These are phyloP conservation scores for Nymphalis io DNA, from an alignment of 1,140 invertebrate species.

Conservation along the genomic window DNA sequence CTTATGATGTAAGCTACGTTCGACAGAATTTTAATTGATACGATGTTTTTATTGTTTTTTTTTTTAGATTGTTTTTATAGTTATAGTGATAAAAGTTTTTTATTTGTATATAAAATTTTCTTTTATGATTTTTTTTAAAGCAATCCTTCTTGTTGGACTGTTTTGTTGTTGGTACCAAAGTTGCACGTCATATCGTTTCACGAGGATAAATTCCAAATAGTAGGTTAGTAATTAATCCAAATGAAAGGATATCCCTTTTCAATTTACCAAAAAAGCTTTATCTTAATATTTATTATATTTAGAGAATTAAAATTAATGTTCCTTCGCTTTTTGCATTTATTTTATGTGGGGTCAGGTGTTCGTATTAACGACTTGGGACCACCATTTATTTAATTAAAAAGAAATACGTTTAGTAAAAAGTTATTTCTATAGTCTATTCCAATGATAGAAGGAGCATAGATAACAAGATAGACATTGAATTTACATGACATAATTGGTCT, in stretches of 20 bases:
- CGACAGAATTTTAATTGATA: too few relatives aligned
- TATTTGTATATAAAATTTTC: too few relatives aligned
- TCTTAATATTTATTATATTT: conserved; percentile 3
- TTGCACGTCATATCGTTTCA: conserved; percentile 9
- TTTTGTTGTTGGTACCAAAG: too few relatives aligned
- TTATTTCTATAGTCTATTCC: not conserved
- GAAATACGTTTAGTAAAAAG: not conserved
- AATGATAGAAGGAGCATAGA: too few relatives aligned
- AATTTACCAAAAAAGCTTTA: conserved; percentile 22
- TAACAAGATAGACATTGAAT: too few relatives aligned
- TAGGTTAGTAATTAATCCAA: not conserved
- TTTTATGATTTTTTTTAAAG: too few relatives aligned
- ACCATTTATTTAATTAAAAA: not conserved
- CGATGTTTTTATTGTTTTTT: too few relatives aligned
- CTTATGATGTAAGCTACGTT: too few relatives aligned
- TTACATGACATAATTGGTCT: too few relatives aligned
- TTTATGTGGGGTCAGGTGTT: conserved; percentile 5
- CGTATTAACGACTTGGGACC: conserved; percentile 10
- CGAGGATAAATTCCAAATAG: conserved; percentile 9
- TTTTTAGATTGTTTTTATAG: too few relatives aligned
- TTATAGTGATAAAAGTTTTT: too few relatives aligned
- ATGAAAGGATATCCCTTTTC: conserved; percentile 7
- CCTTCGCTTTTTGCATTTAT: conserved; percentile 27
- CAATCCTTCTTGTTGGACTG: too few relatives aligned
- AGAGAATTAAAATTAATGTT: conserved; percentile 18